A percentile compares a stretch with the other conserved stretches of the same genome.
phyloP scores from a whole-genome alignment of 1,140 invertebrate species.

The Drosophila micromelanica region DNA sequence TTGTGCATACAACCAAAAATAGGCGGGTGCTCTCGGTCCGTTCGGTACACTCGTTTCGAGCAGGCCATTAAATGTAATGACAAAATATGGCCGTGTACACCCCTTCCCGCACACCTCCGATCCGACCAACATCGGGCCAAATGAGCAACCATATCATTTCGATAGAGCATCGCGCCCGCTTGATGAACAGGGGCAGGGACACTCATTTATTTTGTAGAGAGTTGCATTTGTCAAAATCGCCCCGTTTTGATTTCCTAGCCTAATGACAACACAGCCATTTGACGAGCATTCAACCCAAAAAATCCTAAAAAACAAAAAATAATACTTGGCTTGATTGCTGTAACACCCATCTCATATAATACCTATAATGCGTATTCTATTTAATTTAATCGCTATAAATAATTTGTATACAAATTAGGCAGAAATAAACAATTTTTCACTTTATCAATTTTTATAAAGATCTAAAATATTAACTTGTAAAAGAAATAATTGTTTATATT shows the following conservation, averaged over 20 bases:
- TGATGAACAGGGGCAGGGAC: conserved; percentile 34
- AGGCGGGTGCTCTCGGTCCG: conserved; percentile 45
- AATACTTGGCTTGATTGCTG: no score
- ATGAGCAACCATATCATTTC: conserved; percentile 45
- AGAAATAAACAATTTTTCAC: no score
- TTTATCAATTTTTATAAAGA: no score
- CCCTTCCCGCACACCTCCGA: no score
- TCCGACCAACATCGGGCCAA: conserved; percentile 16
- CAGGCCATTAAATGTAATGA: conserved; percentile 76
- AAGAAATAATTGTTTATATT: no score
- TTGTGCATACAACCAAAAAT: conserved; percentile 29
- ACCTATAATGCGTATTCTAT: no score
- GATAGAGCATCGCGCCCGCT: conserved; percentile 16
- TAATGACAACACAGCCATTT: conserved; percentile 12
- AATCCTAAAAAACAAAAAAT: no score
- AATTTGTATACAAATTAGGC: no score
- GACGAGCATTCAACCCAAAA: no score
- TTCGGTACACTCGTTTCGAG: conserved; percentile 35
- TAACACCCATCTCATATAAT: no score
- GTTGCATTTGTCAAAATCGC: conserved; percentile 57
- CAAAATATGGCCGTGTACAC: conserved; percentile 53
- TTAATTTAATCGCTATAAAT: no score
- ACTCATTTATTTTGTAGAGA: conserved; percentile 33
- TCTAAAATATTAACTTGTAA: no score
- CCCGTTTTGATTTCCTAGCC: conserved; percentile 27